Evolutionary conservation across 1,140 invertebrate genomes (phyloP), one percentile per base, ranked within the genome.

Genomic region (Trialeurodes vaporariorum): DNA sequence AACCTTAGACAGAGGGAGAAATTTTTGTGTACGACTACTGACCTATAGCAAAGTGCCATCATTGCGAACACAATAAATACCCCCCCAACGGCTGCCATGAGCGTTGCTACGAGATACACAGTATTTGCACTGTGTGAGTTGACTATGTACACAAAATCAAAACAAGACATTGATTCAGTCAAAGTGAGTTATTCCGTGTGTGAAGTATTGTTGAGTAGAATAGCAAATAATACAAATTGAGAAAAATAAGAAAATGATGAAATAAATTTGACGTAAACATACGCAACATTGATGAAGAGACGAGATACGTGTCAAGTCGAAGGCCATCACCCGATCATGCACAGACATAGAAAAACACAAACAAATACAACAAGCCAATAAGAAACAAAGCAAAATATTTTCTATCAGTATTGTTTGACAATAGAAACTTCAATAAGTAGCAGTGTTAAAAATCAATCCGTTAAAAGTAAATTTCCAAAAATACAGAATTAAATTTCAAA

Each of bases 11-110:
- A 93, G 85, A 93, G 88, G 86, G 89, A 92, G 90, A 92, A 91
- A 89, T 92, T 93, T 91, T 91, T 92, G 91, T 94, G 90, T 87
- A 94, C 91, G 90, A 93, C 91, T 86, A 94, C 91, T 92, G 90
- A 94, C 91, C 94, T 94, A 90, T 98, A 98, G 89, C 95, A 98
- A 84, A 96, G 90, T 84, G 94, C 93, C 87, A 96, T 92, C 83
- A 95, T 87, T 82, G 93, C 92, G 88, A 98, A 95, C 85, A 95
- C 87, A 84, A 97, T 88, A 87, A 97, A 96, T 84, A 97, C 93
- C 84, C 92, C 92, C 84, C 94, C 94, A 86, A 97, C 93, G 85
- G 96, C 93, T 81, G 93, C 94, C 86, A 96, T 95, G 84, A 98
- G 89, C 83, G 94, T 92, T 85, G 90, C 91, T 81, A 97, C 94